Conservation (phyloP, 2,888 invertebrate genomes). For the Pseudanteris insignis region DNA sequence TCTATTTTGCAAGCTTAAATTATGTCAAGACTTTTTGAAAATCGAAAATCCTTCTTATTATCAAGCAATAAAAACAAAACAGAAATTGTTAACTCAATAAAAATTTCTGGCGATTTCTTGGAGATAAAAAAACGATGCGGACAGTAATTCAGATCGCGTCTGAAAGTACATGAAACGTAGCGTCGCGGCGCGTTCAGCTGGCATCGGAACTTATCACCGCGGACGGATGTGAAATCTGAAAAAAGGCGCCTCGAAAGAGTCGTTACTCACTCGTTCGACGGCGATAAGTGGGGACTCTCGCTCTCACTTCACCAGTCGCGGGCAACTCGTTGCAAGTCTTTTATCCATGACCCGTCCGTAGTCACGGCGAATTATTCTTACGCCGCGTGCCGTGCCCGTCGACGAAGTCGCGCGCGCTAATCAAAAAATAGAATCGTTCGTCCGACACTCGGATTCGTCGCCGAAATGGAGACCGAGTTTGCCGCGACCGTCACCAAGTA, state of each 20-base stretch:
- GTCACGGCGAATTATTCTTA: conserved; percentile 36
- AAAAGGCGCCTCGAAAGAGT: conserved; percentile 30
- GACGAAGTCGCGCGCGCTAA: not conserved
- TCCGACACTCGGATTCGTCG: no score
- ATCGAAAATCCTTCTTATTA: no score
- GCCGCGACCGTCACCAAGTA: conserved; percentile 37
- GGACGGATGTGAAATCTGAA: conserved; percentile 24
- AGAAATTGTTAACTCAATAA: not conserved
- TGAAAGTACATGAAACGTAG: not conserved
- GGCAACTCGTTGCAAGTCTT: conserved; percentile 36
- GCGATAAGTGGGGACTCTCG: conserved; percentile 45
- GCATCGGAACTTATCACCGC: conserved; percentile 7
- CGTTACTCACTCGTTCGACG: conserved; percentile 35
- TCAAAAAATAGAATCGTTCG: not conserved
- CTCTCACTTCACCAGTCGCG: conserved; percentile 44
- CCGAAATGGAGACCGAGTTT: conserved; percentile 39
- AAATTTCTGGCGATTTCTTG: no score
- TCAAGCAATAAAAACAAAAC: not conserved
- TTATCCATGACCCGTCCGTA: conserved; percentile 26
- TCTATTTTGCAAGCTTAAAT: no score
- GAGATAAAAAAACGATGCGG: no score
- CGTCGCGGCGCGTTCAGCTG: not conserved
- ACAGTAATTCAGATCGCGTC: no score
- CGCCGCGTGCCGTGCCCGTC: conserved; percentile 22
- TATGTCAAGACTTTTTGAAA: no score